Conservation (phyloP, 2,888 invertebrate species). For the Sarcophaga caerulescens region DNA sequence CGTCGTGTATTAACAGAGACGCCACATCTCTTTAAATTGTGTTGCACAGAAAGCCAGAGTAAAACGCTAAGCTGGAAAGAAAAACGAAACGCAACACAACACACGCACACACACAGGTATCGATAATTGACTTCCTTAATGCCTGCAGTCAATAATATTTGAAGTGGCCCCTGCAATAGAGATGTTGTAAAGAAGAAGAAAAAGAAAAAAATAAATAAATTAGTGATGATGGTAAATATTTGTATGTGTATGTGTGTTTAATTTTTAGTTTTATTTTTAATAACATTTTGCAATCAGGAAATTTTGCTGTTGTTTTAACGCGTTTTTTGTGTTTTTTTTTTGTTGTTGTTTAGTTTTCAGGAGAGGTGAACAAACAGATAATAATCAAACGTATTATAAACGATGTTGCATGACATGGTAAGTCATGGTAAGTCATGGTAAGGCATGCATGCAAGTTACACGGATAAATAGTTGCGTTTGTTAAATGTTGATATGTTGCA, state of each 20-base stretch:
- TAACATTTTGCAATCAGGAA: conserved; percentile 59
- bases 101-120: conserved; percentile 43
- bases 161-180: conserved; percentile 47
- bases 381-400: conserved; percentile 36
- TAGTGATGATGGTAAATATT: conserved; percentile 35
- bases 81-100: conserved; percentile 33
- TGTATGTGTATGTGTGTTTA: background rate
- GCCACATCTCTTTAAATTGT: conserved; percentile 66
- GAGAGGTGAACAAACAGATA: conserved; percentile 65
- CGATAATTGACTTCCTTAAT: conserved; percentile 67
- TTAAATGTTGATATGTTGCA: background rate
- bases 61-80: background rate
- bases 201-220: conserved; percentile 38
- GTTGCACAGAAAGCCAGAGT: conserved; percentile 27
- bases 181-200: conserved; percentile 17
- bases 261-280: background rate
- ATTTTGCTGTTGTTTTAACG: conserved; percentile 38
- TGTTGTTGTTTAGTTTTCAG: background rate
- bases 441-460: background rate
- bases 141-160: conserved; percentile 52
- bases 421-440: background rate
- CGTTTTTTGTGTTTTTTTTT: conserved; percentile 7
- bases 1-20: conserved; percentile 59
- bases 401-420: conserved; percentile 18
- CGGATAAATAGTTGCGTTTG: background rate